Conservation (phyloP, 2,888 invertebrate genomes). For the Drosophila maculinotata region DNA sequence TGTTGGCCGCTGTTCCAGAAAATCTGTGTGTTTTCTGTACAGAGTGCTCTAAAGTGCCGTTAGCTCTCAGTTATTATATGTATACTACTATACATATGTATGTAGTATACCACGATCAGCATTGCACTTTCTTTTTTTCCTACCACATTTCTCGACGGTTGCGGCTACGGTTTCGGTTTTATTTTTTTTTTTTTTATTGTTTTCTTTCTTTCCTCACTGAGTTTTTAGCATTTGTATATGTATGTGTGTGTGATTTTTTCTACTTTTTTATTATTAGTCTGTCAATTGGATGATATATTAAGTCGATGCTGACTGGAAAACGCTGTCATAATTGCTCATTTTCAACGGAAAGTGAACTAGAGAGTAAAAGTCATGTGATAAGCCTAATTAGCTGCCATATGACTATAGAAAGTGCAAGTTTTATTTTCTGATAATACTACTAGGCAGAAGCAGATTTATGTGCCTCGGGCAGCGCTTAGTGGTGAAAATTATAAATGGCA, state of each 20-base stretch:
- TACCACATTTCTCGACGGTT: slow-evolving; percentile 57
- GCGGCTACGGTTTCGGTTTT: slow-evolving; percentile 41
- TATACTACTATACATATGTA: not conserved
- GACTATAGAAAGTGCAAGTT: slow-evolving; percentile 73
- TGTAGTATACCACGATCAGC: slow-evolving; percentile 20
- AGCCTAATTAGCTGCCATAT: slow-evolving; percentile 40
- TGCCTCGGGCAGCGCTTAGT: slow-evolving; percentile 6
- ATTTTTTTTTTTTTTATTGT: slow-evolving; percentile 9
- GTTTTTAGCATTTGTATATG: slow-evolving; percentile 41
- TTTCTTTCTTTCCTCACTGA: slow-evolving; percentile 7
- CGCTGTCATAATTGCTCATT: slow-evolving; percentile 66
- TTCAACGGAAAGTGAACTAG: slow-evolving; percentile 64
- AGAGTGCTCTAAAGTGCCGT: slow-evolving; percentile 47
- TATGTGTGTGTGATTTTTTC: slow-evolving; percentile 22
- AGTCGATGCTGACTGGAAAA: slow-evolving; percentile 56
- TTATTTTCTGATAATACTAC: not conserved
- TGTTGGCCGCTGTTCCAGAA: slow-evolving; percentile 38
- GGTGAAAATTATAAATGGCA: slow-evolving; percentile 1
- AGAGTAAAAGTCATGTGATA: slow-evolving; percentile 67
- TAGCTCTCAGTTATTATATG: slow-evolving; percentile 33
- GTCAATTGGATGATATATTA: slow-evolving; percentile 69
- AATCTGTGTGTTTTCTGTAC: slow-evolving; percentile 21
- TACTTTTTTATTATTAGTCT: slow-evolving; percentile 36
- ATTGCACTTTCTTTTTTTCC: slow-evolving; percentile 70
- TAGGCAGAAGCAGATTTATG: slow-evolving; percentile 20